A percentile compares a stretch with the other conserved stretches of the same genome.
Evolutionary conservation across 1,140 invertebrate species (phyloP).

Genomic region (Wasmannia auropunctata): DNA sequence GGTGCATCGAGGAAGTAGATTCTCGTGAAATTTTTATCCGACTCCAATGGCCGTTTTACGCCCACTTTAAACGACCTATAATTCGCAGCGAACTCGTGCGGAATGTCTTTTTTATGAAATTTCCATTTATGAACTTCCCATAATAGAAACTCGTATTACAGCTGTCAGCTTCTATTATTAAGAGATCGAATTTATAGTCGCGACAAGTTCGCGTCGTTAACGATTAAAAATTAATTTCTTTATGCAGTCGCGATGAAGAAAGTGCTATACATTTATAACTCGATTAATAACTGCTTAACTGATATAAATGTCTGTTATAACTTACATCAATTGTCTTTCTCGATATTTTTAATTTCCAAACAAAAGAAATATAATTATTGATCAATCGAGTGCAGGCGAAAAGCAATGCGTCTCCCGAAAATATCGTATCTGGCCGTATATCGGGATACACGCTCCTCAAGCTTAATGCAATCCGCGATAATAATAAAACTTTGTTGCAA

Average conservation of each 20-base stretch:
- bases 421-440: background rate
- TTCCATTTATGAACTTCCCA: background rate
- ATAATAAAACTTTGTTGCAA: too few species aligned
- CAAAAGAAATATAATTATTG: background rate
- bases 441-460: background rate
- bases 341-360: too few species aligned
- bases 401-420: background rate
- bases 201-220: background rate
- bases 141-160: background rate
- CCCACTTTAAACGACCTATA: constrained; percentile 3
- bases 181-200: background rate
- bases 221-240: background rate
- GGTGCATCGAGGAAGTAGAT: background rate
- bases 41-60: background rate
- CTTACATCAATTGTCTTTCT: background rate
- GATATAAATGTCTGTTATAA: too few species aligned
- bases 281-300: background rate
- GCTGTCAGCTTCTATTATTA: background rate
- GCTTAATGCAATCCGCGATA: background rate
- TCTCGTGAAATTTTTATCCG: constrained; percentile 11
- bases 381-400: background rate
- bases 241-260: background rate
- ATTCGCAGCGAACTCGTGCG: background rate
- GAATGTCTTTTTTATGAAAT: background rate
- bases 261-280: too few species aligned